phyloP scores from a whole-genome alignment of 2,888 invertebrate genomes.

The Hyles lineata region DNA sequence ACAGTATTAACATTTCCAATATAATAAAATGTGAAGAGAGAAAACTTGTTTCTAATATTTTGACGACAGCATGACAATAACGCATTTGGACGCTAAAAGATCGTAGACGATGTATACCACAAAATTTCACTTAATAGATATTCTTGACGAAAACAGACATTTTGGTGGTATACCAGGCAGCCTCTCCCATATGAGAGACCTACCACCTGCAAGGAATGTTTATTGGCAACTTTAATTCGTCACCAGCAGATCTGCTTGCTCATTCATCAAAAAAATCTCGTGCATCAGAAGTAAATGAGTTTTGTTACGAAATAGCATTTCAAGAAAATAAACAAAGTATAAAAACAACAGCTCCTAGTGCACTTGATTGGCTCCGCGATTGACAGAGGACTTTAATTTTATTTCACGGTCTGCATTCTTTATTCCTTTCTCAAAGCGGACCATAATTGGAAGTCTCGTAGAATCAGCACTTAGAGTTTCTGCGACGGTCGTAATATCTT shows the following conservation, averaged over 20 bases:
- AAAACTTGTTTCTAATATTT: no score
- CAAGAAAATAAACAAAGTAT: slow-evolving; percentile 1
- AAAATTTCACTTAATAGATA: no score
- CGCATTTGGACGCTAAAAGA: no score
- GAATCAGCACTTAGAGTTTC: not conserved
- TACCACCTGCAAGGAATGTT: no score
- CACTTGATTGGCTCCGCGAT: slow-evolving; percentile 22
- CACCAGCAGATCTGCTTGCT: not conserved
- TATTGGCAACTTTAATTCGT: no score
- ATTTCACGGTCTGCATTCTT: slow-evolving; percentile 12
- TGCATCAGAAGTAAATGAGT: not conserved
- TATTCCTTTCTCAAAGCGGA: not conserved
- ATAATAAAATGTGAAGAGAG: no score
- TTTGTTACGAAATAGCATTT: not conserved
- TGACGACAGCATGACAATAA: no score
- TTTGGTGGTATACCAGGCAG: no score
- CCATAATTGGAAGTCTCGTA: not conserved
- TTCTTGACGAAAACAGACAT: no score
- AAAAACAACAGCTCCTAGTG: slow-evolving; percentile 5
- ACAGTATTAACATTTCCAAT: no score
- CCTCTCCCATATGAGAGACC: no score
- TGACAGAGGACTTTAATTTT: slow-evolving; percentile 22
- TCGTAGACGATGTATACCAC: no score
- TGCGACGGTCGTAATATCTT: not conserved
- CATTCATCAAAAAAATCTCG: not conserved